A percentile compares a stretch with the other conserved stretches of the same genome.
Conservation (phyloP, 2,888 invertebrate species). For the Hydrotaea cyrtoneurina region DNA sequence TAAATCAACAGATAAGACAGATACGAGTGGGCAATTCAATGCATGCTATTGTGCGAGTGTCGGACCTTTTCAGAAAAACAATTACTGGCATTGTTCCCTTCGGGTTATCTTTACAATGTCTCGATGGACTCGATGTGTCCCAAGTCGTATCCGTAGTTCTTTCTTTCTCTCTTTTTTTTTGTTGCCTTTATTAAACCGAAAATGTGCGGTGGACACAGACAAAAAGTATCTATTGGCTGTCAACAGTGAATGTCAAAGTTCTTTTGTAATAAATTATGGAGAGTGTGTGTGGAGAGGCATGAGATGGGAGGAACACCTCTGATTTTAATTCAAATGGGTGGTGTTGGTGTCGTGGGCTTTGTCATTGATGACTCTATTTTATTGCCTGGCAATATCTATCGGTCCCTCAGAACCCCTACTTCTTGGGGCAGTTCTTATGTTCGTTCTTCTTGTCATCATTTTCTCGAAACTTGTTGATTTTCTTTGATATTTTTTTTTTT, state of each 20-base stretch:
- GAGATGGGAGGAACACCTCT: too few relatives aligned
- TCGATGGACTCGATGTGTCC: background rate
- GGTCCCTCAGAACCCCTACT: too few relatives aligned
- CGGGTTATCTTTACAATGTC: background rate
- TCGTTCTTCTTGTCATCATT: too few relatives aligned
- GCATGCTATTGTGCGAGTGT: background rate
- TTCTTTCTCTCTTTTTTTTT: too few relatives aligned
- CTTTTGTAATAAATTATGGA: too few relatives aligned
- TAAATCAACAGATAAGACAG: constrained; percentile 39
- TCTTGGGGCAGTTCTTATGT: too few relatives aligned
- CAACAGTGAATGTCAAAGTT: background rate
- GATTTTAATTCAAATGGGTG: too few relatives aligned
- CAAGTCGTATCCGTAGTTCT: background rate
- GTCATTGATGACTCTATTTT: background rate
- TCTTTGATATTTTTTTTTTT: too few relatives aligned
- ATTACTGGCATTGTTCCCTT: background rate
- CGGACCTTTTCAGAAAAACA: background rate
- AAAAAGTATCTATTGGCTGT: background rate
- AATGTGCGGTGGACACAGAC: background rate
- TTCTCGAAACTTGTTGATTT: background rate
- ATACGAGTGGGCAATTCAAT: background rate
- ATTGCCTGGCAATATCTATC: background rate
- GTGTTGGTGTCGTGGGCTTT: too few relatives aligned
- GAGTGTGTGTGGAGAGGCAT: too few relatives aligned
- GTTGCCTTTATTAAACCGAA: background rate